phyloP scores from a whole-genome alignment of 64 coral and sea anemone species.

The Porites lutea region DNA sequence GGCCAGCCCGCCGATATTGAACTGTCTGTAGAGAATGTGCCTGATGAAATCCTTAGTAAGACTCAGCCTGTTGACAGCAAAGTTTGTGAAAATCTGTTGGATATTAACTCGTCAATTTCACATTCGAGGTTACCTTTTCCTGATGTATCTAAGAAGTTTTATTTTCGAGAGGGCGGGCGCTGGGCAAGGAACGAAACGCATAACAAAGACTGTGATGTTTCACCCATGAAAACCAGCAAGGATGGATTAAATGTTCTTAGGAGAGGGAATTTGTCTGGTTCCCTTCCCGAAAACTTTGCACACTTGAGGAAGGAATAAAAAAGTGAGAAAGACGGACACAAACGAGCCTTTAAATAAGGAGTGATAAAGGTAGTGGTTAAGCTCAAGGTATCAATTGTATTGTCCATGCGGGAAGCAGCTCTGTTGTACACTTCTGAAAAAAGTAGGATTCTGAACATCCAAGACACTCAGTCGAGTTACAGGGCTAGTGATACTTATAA shows the following conservation, averaged over 20 bases:
- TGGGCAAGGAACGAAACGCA: too few species aligned
- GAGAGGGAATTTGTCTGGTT: slow-evolving; percentile 18
- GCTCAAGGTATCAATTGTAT: background rate
- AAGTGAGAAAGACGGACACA: slow-evolving; percentile 8
- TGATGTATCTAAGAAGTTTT: too few species aligned
- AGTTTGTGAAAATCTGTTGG: too few species aligned
- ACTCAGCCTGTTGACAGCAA: background rate
- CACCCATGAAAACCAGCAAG: background rate
- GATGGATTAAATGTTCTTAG: background rate
- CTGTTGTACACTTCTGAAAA: background rate
- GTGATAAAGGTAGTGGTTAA: slow-evolving; percentile 27
- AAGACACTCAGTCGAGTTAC: background rate
- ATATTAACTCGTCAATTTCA: too few species aligned
- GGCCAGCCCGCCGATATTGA: background rate
- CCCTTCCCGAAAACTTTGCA: background rate
- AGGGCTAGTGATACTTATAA: slow-evolving; percentile 49
- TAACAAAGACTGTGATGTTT: too few species aligned
- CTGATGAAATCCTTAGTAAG: background rate
- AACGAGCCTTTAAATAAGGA: slow-evolving; percentile 13
- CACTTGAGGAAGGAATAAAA: background rate
- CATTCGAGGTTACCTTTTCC: too few species aligned
- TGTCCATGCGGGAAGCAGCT: slow-evolving; percentile 3
- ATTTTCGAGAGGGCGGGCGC: too few species aligned
- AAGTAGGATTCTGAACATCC: background rate
- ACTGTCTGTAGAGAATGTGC: background rate